Percentiles rank a stretch among this genome's conserved stretches.
These are phyloP conservation scores for Eremobia ochroleuca DNA, from an alignment of 2,888 invertebrate genomes.

Conservation along the genomic window DNA sequence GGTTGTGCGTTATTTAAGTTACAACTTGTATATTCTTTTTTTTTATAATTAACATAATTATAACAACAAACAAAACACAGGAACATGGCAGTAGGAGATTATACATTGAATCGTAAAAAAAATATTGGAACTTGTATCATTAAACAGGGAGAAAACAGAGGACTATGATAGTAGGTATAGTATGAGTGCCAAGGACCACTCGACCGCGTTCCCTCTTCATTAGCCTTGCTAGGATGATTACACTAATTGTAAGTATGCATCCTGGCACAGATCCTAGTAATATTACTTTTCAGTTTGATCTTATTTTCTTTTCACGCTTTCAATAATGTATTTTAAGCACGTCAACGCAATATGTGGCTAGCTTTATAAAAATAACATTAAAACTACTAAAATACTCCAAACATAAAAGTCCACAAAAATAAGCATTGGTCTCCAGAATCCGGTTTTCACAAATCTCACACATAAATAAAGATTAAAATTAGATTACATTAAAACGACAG, in stretches of 20 bases:
- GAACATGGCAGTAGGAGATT: not conserved
- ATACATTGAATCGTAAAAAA: not conserved
- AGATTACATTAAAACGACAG: slow-evolving; percentile 58
- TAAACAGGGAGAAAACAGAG: not conserved
- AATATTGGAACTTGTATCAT: not conserved
- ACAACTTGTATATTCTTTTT: not conserved
- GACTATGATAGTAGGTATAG: not conserved
- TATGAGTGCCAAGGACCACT: not conserved
- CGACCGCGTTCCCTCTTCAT: too few species aligned
- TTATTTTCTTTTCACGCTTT: not conserved
- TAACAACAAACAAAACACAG: not conserved
- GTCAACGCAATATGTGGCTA: not conserved
- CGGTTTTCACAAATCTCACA: slow-evolving; percentile 38
- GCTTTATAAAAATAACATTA: slow-evolving; percentile 15
- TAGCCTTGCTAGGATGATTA: too few species aligned
- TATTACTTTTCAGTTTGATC: not conserved
- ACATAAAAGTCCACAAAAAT: slow-evolving; percentile 31
- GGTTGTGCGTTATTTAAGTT: too few species aligned
- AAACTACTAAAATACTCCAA: slow-evolving; percentile 26
- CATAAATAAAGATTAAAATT: slow-evolving; percentile 64
- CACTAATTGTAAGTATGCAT: too few species aligned
- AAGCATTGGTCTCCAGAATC: slow-evolving; percentile 16
- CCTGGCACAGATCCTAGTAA: not conserved
- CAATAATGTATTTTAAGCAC: not conserved
- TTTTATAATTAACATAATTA: not conserved